Conservation (phyloP, 1,140 invertebrate genomes). For the Tetragonula clypearis region DNA sequence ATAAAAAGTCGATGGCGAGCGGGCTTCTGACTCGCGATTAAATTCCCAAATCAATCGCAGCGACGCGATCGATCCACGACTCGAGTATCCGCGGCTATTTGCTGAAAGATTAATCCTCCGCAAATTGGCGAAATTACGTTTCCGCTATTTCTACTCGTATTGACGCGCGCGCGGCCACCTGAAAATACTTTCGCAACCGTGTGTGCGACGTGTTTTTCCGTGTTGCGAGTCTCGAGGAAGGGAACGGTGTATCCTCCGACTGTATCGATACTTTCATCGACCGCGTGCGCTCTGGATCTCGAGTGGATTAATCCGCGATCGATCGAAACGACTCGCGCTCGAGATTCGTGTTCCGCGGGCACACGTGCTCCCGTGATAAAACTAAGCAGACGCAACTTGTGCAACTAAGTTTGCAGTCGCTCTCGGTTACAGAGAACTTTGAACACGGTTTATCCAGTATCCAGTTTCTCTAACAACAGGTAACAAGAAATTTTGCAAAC, state of each 20-base stretch:
- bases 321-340: not conserved
- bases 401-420: conserved; percentile 1
- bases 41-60: conserved; percentile 7
- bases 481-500: not conserved
- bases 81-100: not conserved
- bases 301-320: not conserved
- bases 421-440: not conserved
- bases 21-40: not conserved
- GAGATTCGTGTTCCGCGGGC: not conserved
- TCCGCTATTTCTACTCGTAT: not conserved
- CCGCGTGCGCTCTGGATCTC: not conserved
- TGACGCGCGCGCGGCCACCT: not conserved
- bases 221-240: not conserved
- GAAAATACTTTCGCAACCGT: not conserved
- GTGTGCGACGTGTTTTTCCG: not conserved
- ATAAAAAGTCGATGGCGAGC: conserved; percentile 1
- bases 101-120: conserved; percentile 23
- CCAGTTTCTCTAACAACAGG: too few species aligned
- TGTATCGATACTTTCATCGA: not conserved
- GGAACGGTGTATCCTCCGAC: not conserved
- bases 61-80: not conserved
- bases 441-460: not conserved
- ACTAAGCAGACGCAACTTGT: conserved; percentile 7
- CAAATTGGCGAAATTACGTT: conserved; percentile 11
- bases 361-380: not conserved